These are phyloP conservation scores for Lycodopsis pacificus DNA, from an alignment of 2,797 vertebrate species.

Conservation along the genomic window DNA sequence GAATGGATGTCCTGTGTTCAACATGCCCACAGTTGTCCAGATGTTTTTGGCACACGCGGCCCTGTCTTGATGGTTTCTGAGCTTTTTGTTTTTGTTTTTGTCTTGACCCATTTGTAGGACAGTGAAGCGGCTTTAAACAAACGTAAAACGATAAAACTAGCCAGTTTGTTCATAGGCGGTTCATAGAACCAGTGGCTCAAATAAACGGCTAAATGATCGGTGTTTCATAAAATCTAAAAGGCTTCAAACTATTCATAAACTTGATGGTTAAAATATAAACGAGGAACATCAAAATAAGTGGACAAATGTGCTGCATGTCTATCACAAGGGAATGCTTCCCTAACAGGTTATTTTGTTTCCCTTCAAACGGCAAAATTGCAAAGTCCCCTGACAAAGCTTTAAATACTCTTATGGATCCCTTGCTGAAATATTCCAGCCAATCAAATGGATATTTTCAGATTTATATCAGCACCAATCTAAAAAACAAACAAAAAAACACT, in stretches of 20 bases:
- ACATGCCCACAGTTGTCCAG: constrained; percentile 76
- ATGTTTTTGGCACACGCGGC: constrained; percentile 67
- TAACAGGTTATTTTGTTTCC: constrained; percentile 45
- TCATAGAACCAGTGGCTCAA: constrained; percentile 69
- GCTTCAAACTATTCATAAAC: constrained; percentile 11
- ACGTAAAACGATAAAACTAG: constrained; percentile 52
- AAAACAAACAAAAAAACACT: constrained; percentile 32
- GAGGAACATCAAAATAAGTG: constrained; percentile 36
- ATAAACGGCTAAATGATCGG: constrained; percentile 41
- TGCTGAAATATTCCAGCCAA: constrained; percentile 53
- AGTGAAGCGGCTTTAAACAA: constrained; percentile 64
- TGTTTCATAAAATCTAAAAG: constrained; percentile 48
- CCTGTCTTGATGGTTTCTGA: constrained; percentile 58
- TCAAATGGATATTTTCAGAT: constrained; percentile 45
- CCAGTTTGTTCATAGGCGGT: constrained; percentile 60
- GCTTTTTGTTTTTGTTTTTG: constrained; percentile 20
- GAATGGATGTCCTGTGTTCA: constrained; percentile 71
- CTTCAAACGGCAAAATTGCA: constrained; percentile 57
- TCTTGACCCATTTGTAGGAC: constrained; percentile 50
- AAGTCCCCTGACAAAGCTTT: constrained; percentile 40
- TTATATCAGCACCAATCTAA: constrained; percentile 57
- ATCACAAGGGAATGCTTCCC: constrained; percentile 51
- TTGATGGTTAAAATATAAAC: constrained; percentile 19
- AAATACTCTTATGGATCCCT: constrained; percentile 55
- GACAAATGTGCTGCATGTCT: constrained; percentile 57